Evolutionary conservation across 2,113 vertebrate genomes (phyloP), one percentile per base, ranked within the genome.

Genomic region (Rafetus swinhoei): DNA sequence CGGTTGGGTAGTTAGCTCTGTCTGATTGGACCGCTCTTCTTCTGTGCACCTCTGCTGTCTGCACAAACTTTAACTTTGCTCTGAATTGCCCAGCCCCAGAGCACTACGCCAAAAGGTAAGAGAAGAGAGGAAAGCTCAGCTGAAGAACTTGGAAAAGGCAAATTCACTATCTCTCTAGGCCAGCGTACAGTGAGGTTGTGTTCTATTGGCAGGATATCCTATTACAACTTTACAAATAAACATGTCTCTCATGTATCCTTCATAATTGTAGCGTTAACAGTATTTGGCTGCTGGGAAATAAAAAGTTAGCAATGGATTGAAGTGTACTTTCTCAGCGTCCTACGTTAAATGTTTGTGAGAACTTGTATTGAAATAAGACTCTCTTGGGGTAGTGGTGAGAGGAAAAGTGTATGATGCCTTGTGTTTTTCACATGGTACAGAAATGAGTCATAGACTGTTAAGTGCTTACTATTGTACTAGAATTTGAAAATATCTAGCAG

Each of bases 351-450:
- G 4, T 79, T 94, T 92, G 81, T 89, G 21, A 50, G 79, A 85
- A 84, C 59, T 74, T 81, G 3, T 27, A 89, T 80, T 92, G 50
- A 95, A 95, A 74, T 80, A 92, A 79, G 54, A 29, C 65, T 81
- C 90, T 91, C 56, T n/a, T 54, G 55, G 22, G 18, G 56, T 45
- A 80, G 21, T 35, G 25, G 29, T 62, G 24, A 60, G 59, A 89
- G 39, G 82, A 90, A 91, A 94, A 88, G 15, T 81, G 24, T 74
- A 89, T 50, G 39, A 81, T 87, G 57, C 24, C 27, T 91, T 81
- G 21, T 90, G 45, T 86, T 92, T 94, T 90, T 93, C 76, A 93
- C 92, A 88, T 85, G 81, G 39, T 77, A 85, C 29, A 89, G 86
- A 87, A 88, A 93, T 83, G 50, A 90, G 53, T 60, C 84, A 86